Percentiles rank a stretch among this genome's conserved stretches.
Evolutionary conservation across 2,797 vertebrate species (phyloP).

Genomic region (Australoheros facetus): DNA sequence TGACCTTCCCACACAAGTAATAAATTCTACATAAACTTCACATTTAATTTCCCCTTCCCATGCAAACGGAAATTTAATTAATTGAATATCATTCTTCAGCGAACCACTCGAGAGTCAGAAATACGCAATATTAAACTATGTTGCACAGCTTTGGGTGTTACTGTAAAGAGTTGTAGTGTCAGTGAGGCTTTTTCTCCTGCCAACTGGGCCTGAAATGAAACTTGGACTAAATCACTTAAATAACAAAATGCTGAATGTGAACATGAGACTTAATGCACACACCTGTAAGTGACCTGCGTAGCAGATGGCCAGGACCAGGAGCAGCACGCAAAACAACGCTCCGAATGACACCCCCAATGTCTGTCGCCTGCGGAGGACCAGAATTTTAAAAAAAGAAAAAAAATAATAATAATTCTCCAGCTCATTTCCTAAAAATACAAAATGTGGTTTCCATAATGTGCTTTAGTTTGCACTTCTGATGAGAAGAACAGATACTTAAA

Average conservation of each 20-base stretch:
- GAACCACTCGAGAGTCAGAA: neutral
- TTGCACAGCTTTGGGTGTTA: neutral
- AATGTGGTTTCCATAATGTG: neutral
- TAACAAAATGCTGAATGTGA: slow-evolving; percentile 3
- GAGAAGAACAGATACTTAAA: too few species aligned
- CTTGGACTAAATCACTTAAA: neutral
- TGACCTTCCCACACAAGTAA: neutral
- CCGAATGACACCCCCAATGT: slow-evolving; percentile 85
- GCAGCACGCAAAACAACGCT: slow-evolving; percentile 82
- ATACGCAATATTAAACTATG: neutral
- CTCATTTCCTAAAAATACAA: neutral
- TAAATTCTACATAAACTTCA: neutral
- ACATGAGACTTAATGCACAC: slow-evolving; percentile 67
- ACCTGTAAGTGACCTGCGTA: slow-evolving; percentile 89
- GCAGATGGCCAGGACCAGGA: slow-evolving; percentile 85
- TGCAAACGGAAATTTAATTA: neutral
- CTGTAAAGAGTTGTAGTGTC: neutral
- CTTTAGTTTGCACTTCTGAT: neutral
- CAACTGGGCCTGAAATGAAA: neutral
- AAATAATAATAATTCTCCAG: neutral
- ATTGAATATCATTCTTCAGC: neutral
- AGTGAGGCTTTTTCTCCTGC: neutral
- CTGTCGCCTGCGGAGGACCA: slow-evolving; percentile 69
- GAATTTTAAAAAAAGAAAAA: neutral
- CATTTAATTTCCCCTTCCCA: neutral